Percentiles rank a stretch among this genome's conserved stretches.
Evolutionary conservation across 2,797 vertebrate genomes (phyloP).

Genomic region (Cyprinodon diabolis): DNA sequence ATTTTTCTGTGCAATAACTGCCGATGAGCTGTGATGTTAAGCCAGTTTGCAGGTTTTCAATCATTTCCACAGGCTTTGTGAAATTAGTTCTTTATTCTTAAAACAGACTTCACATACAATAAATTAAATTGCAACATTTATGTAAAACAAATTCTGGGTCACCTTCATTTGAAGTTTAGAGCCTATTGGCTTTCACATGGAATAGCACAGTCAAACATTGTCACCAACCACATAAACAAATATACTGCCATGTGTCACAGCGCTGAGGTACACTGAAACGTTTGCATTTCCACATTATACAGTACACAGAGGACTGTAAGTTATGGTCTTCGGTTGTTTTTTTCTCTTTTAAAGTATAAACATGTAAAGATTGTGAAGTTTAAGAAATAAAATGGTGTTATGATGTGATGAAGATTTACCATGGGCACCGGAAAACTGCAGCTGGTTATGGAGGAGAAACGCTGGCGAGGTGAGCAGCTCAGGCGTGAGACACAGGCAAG

Average conservation of each 20-base stretch:
- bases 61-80: slow-evolving; percentile 45
- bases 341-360: slow-evolving; percentile 27
- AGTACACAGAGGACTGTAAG: slow-evolving; percentile 50
- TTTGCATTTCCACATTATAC: slow-evolving; percentile 50
- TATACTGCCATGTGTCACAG: slow-evolving; percentile 41
- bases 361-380: slow-evolving; percentile 20
- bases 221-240: slow-evolving; percentile 69
- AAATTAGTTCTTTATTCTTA: slow-evolving; percentile 84
- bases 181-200: slow-evolving; percentile 44
- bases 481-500: slow-evolving; percentile 91
- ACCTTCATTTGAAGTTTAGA: slow-evolving; percentile 62
- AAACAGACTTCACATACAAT: slow-evolving; percentile 91
- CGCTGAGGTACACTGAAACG: slow-evolving; percentile 55
- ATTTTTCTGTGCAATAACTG: not conserved
- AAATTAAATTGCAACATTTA: slow-evolving; percentile 89
- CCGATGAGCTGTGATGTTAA: not conserved
- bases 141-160: slow-evolving; percentile 69
- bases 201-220: slow-evolving; percentile 56
- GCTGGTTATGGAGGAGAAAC: slow-evolving; percentile 11
- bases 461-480: slow-evolving; percentile 62
- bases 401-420: slow-evolving; percentile 34
- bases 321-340: slow-evolving; percentile 17
- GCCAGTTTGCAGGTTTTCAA: not conserved
- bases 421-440: slow-evolving; percentile 35
- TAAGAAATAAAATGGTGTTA: slow-evolving; percentile 18